phyloP scores from a whole-genome alignment of 2,113 vertebrate species.

The Microcebus griseorufus region DNA sequence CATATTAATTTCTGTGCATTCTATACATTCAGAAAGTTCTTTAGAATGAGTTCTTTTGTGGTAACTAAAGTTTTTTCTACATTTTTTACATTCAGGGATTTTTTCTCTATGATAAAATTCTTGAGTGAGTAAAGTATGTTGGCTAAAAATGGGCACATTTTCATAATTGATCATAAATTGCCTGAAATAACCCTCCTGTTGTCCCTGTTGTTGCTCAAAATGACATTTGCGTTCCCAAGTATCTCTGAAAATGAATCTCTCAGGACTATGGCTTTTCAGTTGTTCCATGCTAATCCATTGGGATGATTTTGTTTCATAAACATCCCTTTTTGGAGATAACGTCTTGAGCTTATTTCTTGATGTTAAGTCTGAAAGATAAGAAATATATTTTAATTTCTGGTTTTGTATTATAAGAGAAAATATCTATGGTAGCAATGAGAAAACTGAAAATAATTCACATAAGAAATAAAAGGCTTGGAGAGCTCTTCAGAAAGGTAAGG shows the following conservation, averaged over 20 bases:
- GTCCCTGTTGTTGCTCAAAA: constrained; percentile 22
- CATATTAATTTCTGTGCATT: constrained; percentile 15
- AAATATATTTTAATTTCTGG: constrained; percentile 54
- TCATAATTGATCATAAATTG: constrained; percentile 54
- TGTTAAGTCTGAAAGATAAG: constrained; percentile 58
- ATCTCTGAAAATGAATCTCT: constrained; percentile 10
- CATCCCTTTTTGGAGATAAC: constrained; percentile 45
- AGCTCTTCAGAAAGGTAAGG: background rate
- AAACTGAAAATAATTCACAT: background rate
- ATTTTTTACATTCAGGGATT: constrained; percentile 58
- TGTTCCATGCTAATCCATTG: background rate
- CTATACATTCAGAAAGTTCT: constrained; percentile 44
- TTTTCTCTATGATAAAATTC: constrained; percentile 60
- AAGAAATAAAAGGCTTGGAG: background rate
- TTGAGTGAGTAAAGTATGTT: constrained; percentile 79
- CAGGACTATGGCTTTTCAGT: background rate
- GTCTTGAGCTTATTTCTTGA: constrained; percentile 34
- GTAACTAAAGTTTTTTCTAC: constrained; percentile 45
- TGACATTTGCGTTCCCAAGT: constrained; percentile 38
- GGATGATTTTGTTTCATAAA: constrained; percentile 29
- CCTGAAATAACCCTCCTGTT: background rate
- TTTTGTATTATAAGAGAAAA: background rate
- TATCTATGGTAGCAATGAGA: background rate
- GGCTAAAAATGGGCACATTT: constrained; percentile 81
- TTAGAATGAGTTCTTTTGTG: constrained; percentile 45